These are phyloP conservation scores for Xiphophorus hellerii DNA, from an alignment of 2,113 vertebrate genomes.

Conservation along the genomic window DNA sequence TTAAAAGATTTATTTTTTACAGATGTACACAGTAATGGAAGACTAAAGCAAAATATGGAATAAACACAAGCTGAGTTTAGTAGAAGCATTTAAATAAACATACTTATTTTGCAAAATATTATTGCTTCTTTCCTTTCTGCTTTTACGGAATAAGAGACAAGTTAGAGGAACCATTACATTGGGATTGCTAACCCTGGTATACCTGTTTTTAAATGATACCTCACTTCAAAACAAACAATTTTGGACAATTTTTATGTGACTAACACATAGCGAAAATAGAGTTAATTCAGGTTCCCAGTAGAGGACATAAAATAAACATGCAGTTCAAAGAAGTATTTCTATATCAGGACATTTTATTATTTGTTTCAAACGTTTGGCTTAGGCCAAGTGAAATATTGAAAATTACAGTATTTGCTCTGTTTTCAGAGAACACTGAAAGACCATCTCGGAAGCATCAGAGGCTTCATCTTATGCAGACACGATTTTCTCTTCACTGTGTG, in stretches of 20 bases:
- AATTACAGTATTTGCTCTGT: conserved; percentile 34
- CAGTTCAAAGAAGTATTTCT: conserved; percentile 1
- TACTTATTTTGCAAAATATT: too few species aligned
- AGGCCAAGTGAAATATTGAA: conserved; percentile 11
- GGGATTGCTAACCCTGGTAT: too few species aligned
- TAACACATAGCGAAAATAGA: background rate
- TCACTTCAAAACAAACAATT: background rate
- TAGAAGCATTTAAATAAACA: too few species aligned
- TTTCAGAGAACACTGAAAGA: conserved; percentile 41
- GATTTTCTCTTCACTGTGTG: conserved; percentile 55
- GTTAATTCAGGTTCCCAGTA: background rate
- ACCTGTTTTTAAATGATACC: too few species aligned
- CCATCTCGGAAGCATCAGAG: conserved; percentile 30
- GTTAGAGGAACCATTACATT: too few species aligned
- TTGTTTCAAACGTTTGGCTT: conserved; percentile 23
- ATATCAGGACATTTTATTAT: background rate
- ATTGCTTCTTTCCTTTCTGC: too few species aligned
- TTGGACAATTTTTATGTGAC: background rate
- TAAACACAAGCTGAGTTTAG: too few species aligned
- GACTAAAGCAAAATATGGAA: too few species aligned
- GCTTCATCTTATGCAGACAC: conserved; percentile 32
- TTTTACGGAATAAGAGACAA: too few species aligned
- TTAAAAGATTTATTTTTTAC: too few species aligned
- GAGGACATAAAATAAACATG: background rate
- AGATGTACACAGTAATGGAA: too few species aligned